phyloP scores from a whole-genome alignment of 2,113 vertebrate species.

The Brachypteracias leptosomus region DNA sequence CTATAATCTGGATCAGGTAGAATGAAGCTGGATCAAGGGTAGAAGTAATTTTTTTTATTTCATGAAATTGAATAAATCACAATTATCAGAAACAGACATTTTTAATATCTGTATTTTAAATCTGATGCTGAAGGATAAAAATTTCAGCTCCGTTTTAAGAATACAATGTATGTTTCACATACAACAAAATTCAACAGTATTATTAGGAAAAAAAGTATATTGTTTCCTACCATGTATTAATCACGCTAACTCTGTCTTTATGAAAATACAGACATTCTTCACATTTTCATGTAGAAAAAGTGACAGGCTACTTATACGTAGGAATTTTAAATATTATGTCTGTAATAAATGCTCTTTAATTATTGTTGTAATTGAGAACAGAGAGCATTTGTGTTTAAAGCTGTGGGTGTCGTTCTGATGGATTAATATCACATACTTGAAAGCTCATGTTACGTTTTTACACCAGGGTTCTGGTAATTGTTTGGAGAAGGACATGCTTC shows the following conservation, averaged over 20 bases:
- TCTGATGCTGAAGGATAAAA: not conserved
- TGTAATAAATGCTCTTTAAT: not conserved
- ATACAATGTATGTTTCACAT: not conserved
- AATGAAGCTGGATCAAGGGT: not conserved
- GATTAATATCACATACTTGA: not conserved
- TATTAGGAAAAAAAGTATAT: not conserved
- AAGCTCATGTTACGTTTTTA: not conserved
- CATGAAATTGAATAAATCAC: not conserved
- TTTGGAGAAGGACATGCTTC: not conserved
- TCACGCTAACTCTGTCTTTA: not conserved
- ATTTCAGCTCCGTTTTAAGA: not conserved
- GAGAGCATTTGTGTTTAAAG: not conserved
- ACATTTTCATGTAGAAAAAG: not conserved
- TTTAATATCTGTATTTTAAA: not conserved
- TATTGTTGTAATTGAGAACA: not conserved
- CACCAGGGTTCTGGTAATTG: not conserved
- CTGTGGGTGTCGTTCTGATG: not conserved
- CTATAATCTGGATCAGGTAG: not conserved
- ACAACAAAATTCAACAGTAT: not conserved
- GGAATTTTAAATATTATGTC: not conserved
- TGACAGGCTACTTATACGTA: not conserved
- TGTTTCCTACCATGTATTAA: not conserved
- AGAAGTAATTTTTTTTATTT: not conserved
- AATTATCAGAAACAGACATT: not conserved
- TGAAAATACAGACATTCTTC: not conserved